These are phyloP conservation scores for Heliconius eleuchia DNA, from an alignment of 1,140 invertebrate species.

Conservation along the genomic window DNA sequence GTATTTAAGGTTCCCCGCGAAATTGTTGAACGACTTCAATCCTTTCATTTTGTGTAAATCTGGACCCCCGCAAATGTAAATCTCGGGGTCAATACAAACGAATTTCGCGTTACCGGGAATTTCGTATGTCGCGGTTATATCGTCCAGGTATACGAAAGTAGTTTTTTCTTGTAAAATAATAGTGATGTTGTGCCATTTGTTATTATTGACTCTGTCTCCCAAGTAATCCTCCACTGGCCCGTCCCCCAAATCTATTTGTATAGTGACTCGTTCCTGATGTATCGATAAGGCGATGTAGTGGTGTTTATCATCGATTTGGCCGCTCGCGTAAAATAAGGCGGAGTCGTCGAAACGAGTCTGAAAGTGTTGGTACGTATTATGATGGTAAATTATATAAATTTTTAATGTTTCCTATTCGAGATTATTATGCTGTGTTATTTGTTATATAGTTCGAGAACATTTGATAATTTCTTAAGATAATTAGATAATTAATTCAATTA, in stretches of 20 bases:
- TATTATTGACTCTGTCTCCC: conserved; percentile 86
- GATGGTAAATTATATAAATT: no score
- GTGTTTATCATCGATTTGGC: conserved; percentile 89
- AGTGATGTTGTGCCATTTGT: conserved; percentile 95
- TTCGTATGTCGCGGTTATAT: conserved; percentile 85
- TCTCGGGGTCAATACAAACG: conserved; percentile 95
- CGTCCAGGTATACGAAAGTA: conserved; percentile 88
- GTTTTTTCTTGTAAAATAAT: conserved; percentile 89
- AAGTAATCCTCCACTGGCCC: conserved; percentile 86
- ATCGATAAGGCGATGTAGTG: conserved; percentile 93
- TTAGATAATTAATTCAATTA: no score
- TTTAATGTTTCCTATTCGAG: no score
- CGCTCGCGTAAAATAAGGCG: conserved; percentile 92
- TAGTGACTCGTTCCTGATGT: conserved; percentile 88
- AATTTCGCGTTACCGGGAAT: conserved; percentile 88
- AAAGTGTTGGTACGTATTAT: conserved; percentile 33
- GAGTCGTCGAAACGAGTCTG: conserved; percentile 93
- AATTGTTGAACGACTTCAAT: conserved; percentile 88
- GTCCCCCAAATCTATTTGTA: conserved; percentile 92
- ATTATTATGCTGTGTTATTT: no score
- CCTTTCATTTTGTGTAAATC: conserved; percentile 90
- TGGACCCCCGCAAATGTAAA: conserved; percentile 94
- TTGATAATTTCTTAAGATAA: no score
- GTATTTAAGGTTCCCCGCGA: conserved; percentile 93
- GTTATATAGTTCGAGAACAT: no score